phyloP scores from a whole-genome alignment of 37 sponge, comb jelly and placozoan species.

The Beroe forskalii region DNA sequence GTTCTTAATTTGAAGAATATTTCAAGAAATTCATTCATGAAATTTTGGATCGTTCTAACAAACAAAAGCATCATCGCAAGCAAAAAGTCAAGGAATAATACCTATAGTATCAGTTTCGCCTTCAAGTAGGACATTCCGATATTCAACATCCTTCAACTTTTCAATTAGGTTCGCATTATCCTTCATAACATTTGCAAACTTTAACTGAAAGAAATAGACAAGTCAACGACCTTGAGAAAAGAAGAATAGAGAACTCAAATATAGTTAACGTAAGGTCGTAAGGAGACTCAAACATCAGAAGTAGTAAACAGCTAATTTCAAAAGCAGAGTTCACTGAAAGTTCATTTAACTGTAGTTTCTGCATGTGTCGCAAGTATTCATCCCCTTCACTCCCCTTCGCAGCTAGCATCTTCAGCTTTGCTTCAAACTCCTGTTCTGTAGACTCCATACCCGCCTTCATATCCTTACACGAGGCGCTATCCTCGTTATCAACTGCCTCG shows the following conservation, averaged over 20 bases:
- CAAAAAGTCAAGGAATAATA: background rate
- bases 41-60: too few species aligned
- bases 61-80: background rate
- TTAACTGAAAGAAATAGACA: background rate
- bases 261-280: too few species aligned
- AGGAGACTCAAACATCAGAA: too few species aligned
- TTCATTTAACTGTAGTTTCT: conserved; percentile 24
- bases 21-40: too few species aligned
- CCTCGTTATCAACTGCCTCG: background rate
- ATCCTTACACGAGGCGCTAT: background rate
- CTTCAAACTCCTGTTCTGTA: conserved; percentile 24
- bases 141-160: conserved; percentile 28
- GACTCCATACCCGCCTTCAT: conserved; percentile 27
- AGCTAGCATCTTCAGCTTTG: background rate
- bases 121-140: conserved; percentile 4
- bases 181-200: conserved; percentile 29
- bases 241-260: too few species aligned
- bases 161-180: conserved; percentile 2
- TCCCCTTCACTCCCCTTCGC: background rate
- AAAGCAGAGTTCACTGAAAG: too few species aligned
- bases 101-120: conserved; percentile 45
- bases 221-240: too few species aligned
- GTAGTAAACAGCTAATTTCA: too few species aligned
- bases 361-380: conserved; percentile 39
- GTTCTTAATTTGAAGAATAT: too few species aligned